A percentile compares a stretch with the other conserved stretches of the same genome.
phyloP scores from a whole-genome alignment of 2,888 invertebrate genomes.

The Nowickia ferox region DNA sequence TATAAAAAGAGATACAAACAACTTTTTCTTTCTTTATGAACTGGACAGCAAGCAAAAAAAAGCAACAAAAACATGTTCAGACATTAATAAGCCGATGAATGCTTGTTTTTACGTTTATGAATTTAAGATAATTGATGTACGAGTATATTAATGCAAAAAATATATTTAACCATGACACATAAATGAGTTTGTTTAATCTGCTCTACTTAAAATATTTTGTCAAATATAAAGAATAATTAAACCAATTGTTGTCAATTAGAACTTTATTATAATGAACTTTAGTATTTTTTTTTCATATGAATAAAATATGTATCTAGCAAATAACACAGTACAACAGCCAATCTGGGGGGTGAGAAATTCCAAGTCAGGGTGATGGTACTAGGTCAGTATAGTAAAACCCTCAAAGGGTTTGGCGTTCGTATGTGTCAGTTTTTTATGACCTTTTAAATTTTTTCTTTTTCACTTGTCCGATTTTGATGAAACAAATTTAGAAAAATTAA shows the following conservation, averaged over 20 bases:
- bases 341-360: too few relatives aligned
- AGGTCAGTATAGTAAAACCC: too few relatives aligned
- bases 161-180: neutral
- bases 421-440: too few relatives aligned
- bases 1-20: conserved; percentile 22
- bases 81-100: neutral
- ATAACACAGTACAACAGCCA: too few relatives aligned
- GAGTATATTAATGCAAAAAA: neutral
- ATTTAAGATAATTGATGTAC: neutral
- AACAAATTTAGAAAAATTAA: too few relatives aligned
- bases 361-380: too few relatives aligned
- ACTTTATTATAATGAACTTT: neutral
- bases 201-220: neutral
- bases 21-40: neutral
- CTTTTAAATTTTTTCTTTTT: too few relatives aligned
- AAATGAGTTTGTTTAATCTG: neutral
- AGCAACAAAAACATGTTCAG: neutral
- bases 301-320: too few relatives aligned
- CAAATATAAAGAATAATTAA: conserved; percentile 17
- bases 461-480: too few relatives aligned
- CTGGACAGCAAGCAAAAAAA: neutral
- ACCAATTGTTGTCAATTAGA: conserved; percentile 14
- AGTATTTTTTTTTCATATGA: neutral
- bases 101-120: neutral
- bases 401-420: too few relatives aligned